Evolutionary conservation across 2,113 vertebrate species (phyloP), one percentile per base, ranked within the genome.

Genomic region (Rallus limicola): DNA sequence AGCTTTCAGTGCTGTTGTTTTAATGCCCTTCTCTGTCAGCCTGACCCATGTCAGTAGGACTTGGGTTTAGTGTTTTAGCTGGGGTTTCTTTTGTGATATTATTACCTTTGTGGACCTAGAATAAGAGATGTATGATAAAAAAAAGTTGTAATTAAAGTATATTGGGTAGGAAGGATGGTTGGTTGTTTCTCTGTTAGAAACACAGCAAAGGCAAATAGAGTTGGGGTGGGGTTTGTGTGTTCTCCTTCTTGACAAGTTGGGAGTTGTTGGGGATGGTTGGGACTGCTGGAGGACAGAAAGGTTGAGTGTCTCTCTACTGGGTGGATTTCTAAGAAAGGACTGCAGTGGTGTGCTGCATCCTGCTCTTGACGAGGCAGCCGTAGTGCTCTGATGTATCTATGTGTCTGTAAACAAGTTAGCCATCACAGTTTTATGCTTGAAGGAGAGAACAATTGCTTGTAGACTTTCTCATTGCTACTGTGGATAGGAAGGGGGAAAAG

Each of bases 301-400:
- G 15, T n/a, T 80, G 16, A 6, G 40, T 62, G 53, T 81, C 58
- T 55, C 33, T 74, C n/a, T 85, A 25, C 42, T 55, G 56, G 2
- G 16, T 31, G 29, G 20, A 52, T 71, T 29, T 70, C 40, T 21
- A 23, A 56, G 40, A n/a, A 64, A 34, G 25, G 33, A 33, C 24
- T 87, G 58, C 33, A 65, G 42, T 13, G 1, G 29, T 16, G 15
- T 5, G 5, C 23, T 50, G n/a, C 2, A 9, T 85, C 31, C 20
- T 1, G 0, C 40, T 82, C n/a, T 46, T 29, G n/a, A 63, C 52
- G 33, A 59, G 11, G 19, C 56, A 80, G 34, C 25, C 0, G 0
- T 2, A 53, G 44, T 1, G 1, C 20, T 76, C 13, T 25, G 11
- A 59, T 38, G 46, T 34, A 2, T 31, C 20, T 26, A 56, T 34